These are phyloP conservation scores for Nomada fucata DNA, from an alignment of 2,888 invertebrate genomes.

Conservation along the genomic window DNA sequence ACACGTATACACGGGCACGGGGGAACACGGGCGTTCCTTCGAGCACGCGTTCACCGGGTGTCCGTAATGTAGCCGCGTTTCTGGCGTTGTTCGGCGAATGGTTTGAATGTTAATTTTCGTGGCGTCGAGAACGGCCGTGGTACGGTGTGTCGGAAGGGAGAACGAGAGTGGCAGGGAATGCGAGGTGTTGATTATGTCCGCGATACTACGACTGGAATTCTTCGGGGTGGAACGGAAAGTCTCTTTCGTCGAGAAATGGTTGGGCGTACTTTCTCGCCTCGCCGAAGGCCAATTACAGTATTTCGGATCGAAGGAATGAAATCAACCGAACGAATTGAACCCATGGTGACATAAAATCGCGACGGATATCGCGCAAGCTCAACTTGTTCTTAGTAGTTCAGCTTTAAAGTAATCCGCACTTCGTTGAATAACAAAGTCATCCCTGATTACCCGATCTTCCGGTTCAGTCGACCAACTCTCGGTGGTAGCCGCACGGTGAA, in stretches of 20 bases:
- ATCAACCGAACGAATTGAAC: no score
- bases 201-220: not conserved
- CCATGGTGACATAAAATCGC: no score
- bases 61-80: slow-evolving; percentile 53
- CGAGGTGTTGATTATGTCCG: slow-evolving; percentile 15
- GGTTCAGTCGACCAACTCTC: slow-evolving; percentile 1
- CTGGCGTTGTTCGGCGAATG: slow-evolving; percentile 37
- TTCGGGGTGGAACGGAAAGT: not conserved
- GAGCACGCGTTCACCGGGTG: slow-evolving; percentile 53
- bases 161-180: not conserved
- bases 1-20: slow-evolving; percentile 29
- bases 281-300: no score
- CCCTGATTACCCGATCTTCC: slow-evolving; percentile 16
- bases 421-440: slow-evolving; percentile 5
- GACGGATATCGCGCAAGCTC: not conserved
- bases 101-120: slow-evolving; percentile 33
- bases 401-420: not conserved
- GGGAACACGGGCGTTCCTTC: slow-evolving; percentile 32
- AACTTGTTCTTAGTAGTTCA: not conserved
- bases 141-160: not conserved
- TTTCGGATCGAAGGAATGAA: no score
- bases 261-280: not conserved
- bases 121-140: not conserved
- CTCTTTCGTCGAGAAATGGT: not conserved
- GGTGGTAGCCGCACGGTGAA: slow-evolving; percentile 33